Evolutionary conservation across 2,888 invertebrate genomes (phyloP).

Genomic region (Argyresthia albistria): DNA sequence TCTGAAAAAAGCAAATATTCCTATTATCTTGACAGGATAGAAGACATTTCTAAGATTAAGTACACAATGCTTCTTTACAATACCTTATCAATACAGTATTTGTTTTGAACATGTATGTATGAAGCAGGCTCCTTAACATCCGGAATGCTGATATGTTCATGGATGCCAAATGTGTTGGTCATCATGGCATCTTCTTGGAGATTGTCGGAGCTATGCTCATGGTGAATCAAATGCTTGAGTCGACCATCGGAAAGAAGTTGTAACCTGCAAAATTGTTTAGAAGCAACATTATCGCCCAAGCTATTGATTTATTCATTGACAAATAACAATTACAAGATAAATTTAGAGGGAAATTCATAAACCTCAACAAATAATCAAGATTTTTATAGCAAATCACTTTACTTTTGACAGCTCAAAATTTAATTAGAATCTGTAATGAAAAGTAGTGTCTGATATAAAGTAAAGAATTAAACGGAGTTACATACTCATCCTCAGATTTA

Average conservation of each 20-base stretch:
- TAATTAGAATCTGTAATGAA: too few species aligned
- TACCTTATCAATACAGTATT: constrained; percentile 89
- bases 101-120: constrained; percentile 80
- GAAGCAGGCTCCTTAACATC: constrained; percentile 70
- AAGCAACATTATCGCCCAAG: not conserved
- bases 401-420: too few species aligned
- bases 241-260: constrained; percentile 79
- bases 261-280: constrained; percentile 49
- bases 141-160: constrained; percentile 46
- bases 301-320: too few species aligned
- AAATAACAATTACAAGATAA: not conserved
- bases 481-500: constrained; percentile 73
- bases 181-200: constrained; percentile 40
- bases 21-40: not conserved
- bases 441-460: too few species aligned
- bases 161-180: constrained; percentile 34
- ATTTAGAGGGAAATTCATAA: too few species aligned
- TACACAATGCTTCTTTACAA: constrained; percentile 9
- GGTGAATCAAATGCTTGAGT: constrained; percentile 80
- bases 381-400: too few species aligned
- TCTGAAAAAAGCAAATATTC: constrained; percentile 41
- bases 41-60: not conserved
- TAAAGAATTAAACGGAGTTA: constrained; percentile 12
- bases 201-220: constrained; percentile 58
- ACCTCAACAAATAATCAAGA: too few species aligned